Conservation (phyloP, 2,888 invertebrate species). For the Xanthorhoe designata region DNA sequence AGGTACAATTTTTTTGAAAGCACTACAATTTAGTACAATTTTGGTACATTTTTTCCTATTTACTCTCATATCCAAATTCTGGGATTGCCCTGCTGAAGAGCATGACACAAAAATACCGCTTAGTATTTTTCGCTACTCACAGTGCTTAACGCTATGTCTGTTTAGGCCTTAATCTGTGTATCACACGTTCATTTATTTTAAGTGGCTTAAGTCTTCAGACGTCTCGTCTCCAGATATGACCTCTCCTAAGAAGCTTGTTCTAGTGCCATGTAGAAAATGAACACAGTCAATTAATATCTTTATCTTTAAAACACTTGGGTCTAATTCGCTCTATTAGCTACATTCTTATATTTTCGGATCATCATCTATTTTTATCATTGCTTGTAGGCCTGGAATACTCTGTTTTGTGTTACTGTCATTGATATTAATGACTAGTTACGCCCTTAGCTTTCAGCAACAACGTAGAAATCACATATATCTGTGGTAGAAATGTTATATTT, state of each 20-base stretch:
- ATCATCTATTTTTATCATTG: background rate
- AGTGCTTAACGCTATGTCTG: background rate
- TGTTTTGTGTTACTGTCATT: background rate
- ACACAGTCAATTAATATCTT: background rate
- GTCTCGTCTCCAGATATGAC: background rate
- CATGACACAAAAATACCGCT: background rate
- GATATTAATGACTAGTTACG: background rate
- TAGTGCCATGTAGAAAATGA: background rate
- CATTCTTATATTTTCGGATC: background rate
- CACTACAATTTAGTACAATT: too few relatives aligned
- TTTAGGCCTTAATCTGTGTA: background rate
- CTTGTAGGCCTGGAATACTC: background rate
- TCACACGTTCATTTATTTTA: background rate
- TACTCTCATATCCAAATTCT: too few relatives aligned
- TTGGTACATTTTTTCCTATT: too few relatives aligned
- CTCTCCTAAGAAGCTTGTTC: background rate
- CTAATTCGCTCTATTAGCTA: background rate
- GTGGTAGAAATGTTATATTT: too few relatives aligned
- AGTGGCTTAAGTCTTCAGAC: slow-evolving; percentile 1
- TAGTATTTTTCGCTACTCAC: background rate
- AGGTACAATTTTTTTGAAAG: too few relatives aligned
- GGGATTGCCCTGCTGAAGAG: too few relatives aligned
- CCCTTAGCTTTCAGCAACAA: too few relatives aligned
- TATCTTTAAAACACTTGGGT: background rate
- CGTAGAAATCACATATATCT: too few relatives aligned